These are phyloP conservation scores for Dasypolia templi DNA, from an alignment of 2,888 invertebrate species.

Conservation along the genomic window DNA sequence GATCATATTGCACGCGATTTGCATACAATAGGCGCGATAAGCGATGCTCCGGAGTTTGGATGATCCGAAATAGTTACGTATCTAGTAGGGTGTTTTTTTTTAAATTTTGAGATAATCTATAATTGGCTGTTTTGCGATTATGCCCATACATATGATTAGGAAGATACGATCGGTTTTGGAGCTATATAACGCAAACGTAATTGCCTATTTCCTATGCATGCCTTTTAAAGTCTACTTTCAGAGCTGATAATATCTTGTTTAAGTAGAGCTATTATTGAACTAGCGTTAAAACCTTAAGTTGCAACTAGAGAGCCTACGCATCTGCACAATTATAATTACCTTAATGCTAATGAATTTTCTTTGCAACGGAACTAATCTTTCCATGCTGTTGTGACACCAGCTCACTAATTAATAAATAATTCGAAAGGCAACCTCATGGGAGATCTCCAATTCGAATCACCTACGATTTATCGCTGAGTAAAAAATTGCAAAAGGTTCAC, in stretches of 20 bases:
- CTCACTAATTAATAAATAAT: conserved; percentile 44
- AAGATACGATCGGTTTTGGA: conserved; percentile 36
- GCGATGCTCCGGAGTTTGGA: conserved; percentile 73
- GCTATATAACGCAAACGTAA: conserved; percentile 23
- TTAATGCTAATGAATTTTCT: conserved; percentile 12
- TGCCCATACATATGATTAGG: conserved; percentile 32
- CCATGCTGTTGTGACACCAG: conserved; percentile 11
- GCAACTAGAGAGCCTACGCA: neutral
- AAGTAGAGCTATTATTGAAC: neutral
- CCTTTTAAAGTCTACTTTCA: neutral
- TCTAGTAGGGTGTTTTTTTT: conserved; percentile 52
- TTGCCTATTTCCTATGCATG: conserved; percentile 37
- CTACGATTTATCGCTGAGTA: neutral
- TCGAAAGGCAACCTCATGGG: conserved; percentile 51
- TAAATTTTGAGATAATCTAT: conserved; percentile 53
- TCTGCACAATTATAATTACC: conserved; percentile 10
- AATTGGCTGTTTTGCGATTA: conserved; percentile 44
- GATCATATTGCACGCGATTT: conserved; percentile 82
- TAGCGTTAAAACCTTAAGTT: neutral
- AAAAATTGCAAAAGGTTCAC: conserved; percentile 27
- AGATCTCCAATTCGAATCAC: conserved; percentile 39
- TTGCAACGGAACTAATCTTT: conserved; percentile 19
- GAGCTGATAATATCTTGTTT: neutral
- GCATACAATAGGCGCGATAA: conserved; percentile 84
- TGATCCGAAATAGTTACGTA: conserved; percentile 55